Evolutionary conservation across 2,888 invertebrate species (phyloP).

Genomic region (Rhorus exstirpatorius): DNA sequence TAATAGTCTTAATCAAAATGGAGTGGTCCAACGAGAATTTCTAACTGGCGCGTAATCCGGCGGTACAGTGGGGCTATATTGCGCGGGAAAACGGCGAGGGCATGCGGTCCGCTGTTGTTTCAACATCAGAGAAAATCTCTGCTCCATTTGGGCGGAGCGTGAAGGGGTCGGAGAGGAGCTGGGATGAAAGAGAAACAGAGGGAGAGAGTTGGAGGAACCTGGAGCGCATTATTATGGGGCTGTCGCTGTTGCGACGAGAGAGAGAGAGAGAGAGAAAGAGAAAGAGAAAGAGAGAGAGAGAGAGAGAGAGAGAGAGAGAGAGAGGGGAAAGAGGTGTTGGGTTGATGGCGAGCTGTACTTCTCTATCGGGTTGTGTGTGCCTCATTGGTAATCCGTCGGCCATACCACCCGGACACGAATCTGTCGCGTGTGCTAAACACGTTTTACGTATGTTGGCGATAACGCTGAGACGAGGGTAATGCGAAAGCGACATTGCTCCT

Average conservation of each 20-base stretch:
- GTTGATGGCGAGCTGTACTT: constrained; percentile 30
- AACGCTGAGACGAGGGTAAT: constrained; percentile 71
- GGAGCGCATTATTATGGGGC: too few species aligned
- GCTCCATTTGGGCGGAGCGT: too few species aligned
- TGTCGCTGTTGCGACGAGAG: too few species aligned
- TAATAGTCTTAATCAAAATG: constrained; percentile 83
- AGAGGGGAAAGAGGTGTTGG: constrained; percentile 28
- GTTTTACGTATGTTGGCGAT: constrained; percentile 73
- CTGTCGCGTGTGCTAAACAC: constrained; percentile 73
- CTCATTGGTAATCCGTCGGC: constrained; percentile 81
- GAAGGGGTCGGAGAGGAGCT: background rate
- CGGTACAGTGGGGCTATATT: too few species aligned
- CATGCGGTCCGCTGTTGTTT: constrained; percentile 10
- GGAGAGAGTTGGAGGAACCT: constrained; percentile 21
- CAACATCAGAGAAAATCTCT: constrained; percentile 55
- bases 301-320: constrained; percentile 24
- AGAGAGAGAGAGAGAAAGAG: too few species aligned
- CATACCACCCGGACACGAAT: constrained; percentile 71
- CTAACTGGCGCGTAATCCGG: constrained; percentile 82
- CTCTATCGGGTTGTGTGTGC: constrained; percentile 73
- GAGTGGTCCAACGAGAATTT: constrained; percentile 81
- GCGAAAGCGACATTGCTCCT: constrained; percentile 65
- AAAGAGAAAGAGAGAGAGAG: constrained; percentile 11
- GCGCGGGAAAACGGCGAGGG: too few species aligned
- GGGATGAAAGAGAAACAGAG: constrained; percentile 15